Evolutionary conservation across 2,113 vertebrate species (phyloP), one percentile per base, ranked within the genome.

Genomic region (Nesogale talazaci): DNA sequence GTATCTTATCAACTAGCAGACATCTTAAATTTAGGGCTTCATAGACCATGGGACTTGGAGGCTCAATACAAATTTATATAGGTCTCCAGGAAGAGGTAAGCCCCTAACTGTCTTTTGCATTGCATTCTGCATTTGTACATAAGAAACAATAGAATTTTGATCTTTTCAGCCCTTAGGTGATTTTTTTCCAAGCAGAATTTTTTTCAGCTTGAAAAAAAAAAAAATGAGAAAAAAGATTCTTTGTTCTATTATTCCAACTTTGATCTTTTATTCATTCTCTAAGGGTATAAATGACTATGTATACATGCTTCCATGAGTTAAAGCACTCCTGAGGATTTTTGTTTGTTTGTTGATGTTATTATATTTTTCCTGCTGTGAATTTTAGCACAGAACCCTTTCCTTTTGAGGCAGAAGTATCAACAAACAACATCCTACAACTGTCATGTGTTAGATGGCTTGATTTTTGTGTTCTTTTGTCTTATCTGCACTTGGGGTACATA

Each of bases 211-310:
- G 56, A 57, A 57, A 57, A 11, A 57, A 57, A 57, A 57, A 57
- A 61, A 61, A 96, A 94, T 38, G 23, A 31, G 8, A 59, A 82
- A 56, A 93, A 31, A 92, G 92, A 29, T 0, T 94, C 94, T 95
- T 91, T 91, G 72, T 83, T 96, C 79, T 91, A 34, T 92, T 97
- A 94, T 96, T 97, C 75, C 59, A 88, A 83, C 84, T 97, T 97
- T 97, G 95, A 97, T 96, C 95, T 96, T 96, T 85, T 14, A 70
- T 90, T 91, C 80, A 52, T 87, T 91, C 74, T 59, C 76, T 86
- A 85, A 94, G 91, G 88, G 89, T 81, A 63, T 70, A 95, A 94
- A 96, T 2, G 6, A 78, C 95, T 94, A 59, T 95, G 96, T 95
- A 92, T 10, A 0, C 72, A 83, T 81, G 83, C 92, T 96, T 97